These are phyloP conservation scores for Buphagus erythrorhynchus DNA, from an alignment of 2,797 vertebrate genomes.

Conservation along the genomic window DNA sequence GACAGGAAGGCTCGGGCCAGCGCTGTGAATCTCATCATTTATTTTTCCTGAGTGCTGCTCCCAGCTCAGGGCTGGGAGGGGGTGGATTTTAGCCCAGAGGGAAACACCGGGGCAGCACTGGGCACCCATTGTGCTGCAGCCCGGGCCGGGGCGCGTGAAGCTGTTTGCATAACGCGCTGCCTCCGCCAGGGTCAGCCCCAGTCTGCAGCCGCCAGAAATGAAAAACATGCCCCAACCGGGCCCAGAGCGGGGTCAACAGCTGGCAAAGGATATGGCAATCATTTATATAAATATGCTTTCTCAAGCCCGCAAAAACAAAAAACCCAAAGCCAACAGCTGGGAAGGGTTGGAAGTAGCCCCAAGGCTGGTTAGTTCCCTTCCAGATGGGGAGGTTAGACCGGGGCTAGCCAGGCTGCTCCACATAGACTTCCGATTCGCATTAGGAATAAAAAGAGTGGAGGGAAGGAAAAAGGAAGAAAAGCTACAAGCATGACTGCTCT, in stretches of 20 bases:
- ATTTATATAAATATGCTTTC: slow-evolving; percentile 99
- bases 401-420: slow-evolving; percentile 94
- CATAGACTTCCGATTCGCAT: slow-evolving; percentile 98
- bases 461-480: slow-evolving; percentile 95
- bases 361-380: slow-evolving; percentile 98
- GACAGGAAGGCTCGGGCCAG: neutral
- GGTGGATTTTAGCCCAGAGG: slow-evolving; percentile 80
- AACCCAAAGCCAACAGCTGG: slow-evolving; percentile 97
- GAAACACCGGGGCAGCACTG: slow-evolving; percentile 79
- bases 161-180: slow-evolving; percentile 86
- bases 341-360: slow-evolving; percentile 99
- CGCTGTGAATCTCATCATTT: slow-evolving; percentile 73
- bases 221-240: slow-evolving; percentile 91
- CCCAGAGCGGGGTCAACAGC: slow-evolving; percentile 96
- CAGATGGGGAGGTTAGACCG: slow-evolving; percentile 99
- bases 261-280: slow-evolving; percentile 99
- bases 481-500: slow-evolving; percentile 96
- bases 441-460: slow-evolving; percentile 91
- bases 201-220: slow-evolving; percentile 88
- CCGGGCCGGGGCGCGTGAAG: slow-evolving; percentile 35
- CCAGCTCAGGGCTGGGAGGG: slow-evolving; percentile 64
- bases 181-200: slow-evolving; percentile 84
- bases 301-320: slow-evolving; percentile 94
- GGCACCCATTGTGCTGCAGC: slow-evolving; percentile 78
- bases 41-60: slow-evolving; percentile 67